These are phyloP conservation scores for Nibea albiflora DNA, from an alignment of 2,113 vertebrate species.

Conservation along the genomic window DNA sequence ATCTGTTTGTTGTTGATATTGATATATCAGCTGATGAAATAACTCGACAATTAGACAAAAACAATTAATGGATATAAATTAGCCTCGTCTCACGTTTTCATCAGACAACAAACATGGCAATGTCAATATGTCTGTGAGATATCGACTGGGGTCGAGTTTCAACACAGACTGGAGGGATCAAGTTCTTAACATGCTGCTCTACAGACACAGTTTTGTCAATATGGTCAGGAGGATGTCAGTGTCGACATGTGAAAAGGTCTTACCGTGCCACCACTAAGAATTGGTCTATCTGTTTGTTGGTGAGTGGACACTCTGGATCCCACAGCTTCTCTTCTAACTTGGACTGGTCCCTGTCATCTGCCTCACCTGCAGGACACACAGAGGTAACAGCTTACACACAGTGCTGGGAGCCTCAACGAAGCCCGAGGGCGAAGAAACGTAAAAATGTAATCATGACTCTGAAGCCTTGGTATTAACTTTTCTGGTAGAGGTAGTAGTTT, in stretches of 20 bases:
- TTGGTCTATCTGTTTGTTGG: slow-evolving; percentile 98
- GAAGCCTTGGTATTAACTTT: neutral
- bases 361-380: slow-evolving; percentile 84
- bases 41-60: too few relatives aligned
- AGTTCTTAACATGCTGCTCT: neutral
- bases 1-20: neutral
- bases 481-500: neutral
- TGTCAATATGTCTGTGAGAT: too few relatives aligned
- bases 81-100: too few relatives aligned
- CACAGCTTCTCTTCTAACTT: slow-evolving; percentile 97
- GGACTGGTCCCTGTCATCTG: slow-evolving; percentile 95
- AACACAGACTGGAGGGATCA: neutral
- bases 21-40: too few relatives aligned
- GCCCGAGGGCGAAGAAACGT: neutral
- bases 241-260: slow-evolving; percentile 25
- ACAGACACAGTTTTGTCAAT: neutral
- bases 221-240: neutral
- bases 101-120: too few relatives aligned
- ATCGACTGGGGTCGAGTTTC: too few relatives aligned
- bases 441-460: neutral
- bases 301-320: slow-evolving; percentile 97
- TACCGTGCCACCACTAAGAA: slow-evolving; percentile 98
- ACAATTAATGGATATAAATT: too few relatives aligned
- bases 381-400: neutral
- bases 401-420: neutral